A percentile compares a stretch with the other conserved stretches of the same genome.
These are phyloP conservation scores for Chrysolina americana DNA, from an alignment of 2,888 invertebrate species.

Conservation along the genomic window DNA sequence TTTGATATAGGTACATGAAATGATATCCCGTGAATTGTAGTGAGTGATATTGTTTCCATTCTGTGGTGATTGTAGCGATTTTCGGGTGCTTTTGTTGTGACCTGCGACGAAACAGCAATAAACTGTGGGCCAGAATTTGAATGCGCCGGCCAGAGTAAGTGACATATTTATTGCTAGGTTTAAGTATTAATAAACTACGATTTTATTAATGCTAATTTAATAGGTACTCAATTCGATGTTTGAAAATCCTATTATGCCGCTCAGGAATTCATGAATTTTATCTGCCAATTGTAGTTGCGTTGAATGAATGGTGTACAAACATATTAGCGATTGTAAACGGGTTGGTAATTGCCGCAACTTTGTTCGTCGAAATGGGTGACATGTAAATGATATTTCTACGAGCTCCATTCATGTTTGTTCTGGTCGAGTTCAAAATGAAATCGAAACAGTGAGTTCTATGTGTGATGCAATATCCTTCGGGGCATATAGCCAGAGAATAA, in stretches of 20 bases:
- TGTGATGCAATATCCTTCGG: no score
- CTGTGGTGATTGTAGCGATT: constrained; percentile 59
- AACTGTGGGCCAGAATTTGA: constrained; percentile 27
- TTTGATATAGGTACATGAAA: constrained; percentile 63
- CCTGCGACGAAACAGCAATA: constrained; percentile 29
- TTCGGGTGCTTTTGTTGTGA: constrained; percentile 57
- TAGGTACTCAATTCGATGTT: constrained; percentile 41
- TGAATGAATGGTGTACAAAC: neutral
- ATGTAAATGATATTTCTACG: no score
- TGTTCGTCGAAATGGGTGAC: no score
- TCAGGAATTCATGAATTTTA: constrained; percentile 31
- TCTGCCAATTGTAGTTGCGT: neutral
- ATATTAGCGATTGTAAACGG: neutral
- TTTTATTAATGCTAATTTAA: constrained; percentile 49
- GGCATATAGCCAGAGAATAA: no score
- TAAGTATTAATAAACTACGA: constrained; percentile 45
- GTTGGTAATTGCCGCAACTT: neutral
- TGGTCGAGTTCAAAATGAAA: neutral
- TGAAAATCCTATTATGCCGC: constrained; percentile 10
- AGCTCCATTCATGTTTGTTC: no score
- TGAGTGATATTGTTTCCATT: constrained; percentile 59
- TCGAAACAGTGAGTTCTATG: neutral
- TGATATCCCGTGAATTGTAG: constrained; percentile 60
- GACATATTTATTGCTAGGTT: constrained; percentile 49
- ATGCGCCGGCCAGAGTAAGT: constrained; percentile 47